Evolutionary conservation across 1,140 invertebrate genomes (phyloP).

Genomic region (Fopius arisanus): DNA sequence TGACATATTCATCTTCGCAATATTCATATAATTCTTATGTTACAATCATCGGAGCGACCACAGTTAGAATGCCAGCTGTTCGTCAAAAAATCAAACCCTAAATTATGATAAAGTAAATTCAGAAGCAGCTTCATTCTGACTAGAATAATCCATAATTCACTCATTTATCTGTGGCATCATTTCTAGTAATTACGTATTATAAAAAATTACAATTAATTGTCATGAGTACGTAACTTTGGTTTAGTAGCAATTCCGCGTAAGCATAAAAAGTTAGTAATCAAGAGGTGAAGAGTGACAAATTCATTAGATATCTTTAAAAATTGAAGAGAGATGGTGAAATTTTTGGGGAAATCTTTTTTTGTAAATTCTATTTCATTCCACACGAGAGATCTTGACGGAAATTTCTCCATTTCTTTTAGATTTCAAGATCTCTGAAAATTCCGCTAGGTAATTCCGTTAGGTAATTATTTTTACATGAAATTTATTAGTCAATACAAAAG

Average conservation of each 20-base stretch:
- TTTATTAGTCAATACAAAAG: too few species aligned
- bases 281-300: too few species aligned
- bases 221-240: slow-evolving; percentile 54
- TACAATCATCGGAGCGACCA: slow-evolving; percentile 28
- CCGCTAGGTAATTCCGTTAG: too few species aligned
- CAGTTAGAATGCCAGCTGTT: slow-evolving; percentile 24
- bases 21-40: slow-evolving; percentile 10
- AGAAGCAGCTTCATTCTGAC: slow-evolving; percentile 55
- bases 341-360: too few species aligned
- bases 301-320: too few species aligned
- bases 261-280: too few species aligned
- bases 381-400: too few species aligned
- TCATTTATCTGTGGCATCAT: slow-evolving; percentile 50
- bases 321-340: too few species aligned
- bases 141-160: slow-evolving; percentile 60
- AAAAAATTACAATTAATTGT: slow-evolving; percentile 44
- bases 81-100: not conserved
- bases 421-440: too few species aligned
- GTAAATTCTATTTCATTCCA: too few species aligned
- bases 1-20: slow-evolving; percentile 8
- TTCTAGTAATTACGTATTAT: slow-evolving; percentile 43
- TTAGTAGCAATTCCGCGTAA: slow-evolving; percentile 40
- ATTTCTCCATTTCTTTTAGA: too few species aligned
- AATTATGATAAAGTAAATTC: slow-evolving; percentile 25
- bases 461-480: too few species aligned